A percentile compares a stretch with the other conserved stretches of the same genome.
Evolutionary conservation across 2,797 vertebrate species (phyloP).

Genomic region (Remorina albescens): DNA sequence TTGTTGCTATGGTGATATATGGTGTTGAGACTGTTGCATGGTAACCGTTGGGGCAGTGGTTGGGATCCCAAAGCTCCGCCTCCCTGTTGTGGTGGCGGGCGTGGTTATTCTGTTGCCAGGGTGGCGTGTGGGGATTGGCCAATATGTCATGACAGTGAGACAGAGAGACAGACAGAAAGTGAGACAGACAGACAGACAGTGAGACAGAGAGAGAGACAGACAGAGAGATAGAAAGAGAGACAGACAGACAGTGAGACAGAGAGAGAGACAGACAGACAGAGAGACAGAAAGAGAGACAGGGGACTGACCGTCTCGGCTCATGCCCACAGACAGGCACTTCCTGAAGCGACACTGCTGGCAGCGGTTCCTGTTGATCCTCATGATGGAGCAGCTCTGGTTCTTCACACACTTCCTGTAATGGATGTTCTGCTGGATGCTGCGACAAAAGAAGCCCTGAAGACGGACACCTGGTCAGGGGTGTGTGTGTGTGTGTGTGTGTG

Average conservation of each 20-base stretch:
- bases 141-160: conserved; percentile 91
- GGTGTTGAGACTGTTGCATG: conserved; percentile 75
- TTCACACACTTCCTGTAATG: conserved; percentile 96
- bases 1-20: conserved; percentile 83
- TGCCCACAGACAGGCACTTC: conserved; percentile 83
- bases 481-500: background rate
- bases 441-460: conserved; percentile 92
- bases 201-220: too few species aligned
- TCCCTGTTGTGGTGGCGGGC: conserved; percentile 36
- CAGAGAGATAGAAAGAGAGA: too few species aligned
- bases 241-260: too few species aligned
- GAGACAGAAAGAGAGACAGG: too few species aligned
- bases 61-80: conserved; percentile 78
- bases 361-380: conserved; percentile 88
- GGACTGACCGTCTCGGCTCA: too few species aligned
- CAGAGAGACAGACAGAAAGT: too few species aligned
- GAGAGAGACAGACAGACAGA: too few species aligned
- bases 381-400: conserved; percentile 90
- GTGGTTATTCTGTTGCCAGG: conserved; percentile 41
- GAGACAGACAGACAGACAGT: too few species aligned
- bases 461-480: background rate
- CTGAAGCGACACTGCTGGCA: conserved; percentile 96
- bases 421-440: conserved; percentile 97
- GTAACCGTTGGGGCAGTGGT: conserved; percentile 77
- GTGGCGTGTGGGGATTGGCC: conserved; percentile 32